Evolutionary conservation across 35 echinoderm and acorn worm species (phyloP).

Genomic region (Ophiothrix spiculata): DNA sequence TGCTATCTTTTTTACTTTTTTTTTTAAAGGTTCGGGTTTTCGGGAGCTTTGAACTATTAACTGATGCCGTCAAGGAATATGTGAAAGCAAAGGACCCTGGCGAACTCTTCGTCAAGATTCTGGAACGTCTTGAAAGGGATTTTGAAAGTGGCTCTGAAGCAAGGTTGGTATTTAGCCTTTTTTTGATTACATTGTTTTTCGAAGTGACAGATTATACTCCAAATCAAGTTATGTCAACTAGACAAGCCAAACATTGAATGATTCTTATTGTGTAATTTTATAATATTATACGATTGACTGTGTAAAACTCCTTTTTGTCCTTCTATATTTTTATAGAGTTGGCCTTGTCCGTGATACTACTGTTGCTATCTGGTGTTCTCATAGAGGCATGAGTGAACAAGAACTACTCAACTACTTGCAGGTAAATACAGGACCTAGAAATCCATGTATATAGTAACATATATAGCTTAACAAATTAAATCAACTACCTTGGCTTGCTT

Average conservation of each 20-base stretch:
- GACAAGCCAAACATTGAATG: too few species aligned
- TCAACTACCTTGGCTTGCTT: too few species aligned
- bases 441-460: too few species aligned
- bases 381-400: conserved; percentile 75
- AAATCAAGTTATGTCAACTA: too few species aligned
- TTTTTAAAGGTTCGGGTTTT: conserved; percentile 70
- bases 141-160: conserved; percentile 62
- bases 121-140: conserved; percentile 72
- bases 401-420: conserved; percentile 57
- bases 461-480: too few species aligned
- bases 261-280: too few species aligned
- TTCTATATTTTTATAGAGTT: conserved; percentile 44
- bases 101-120: conserved; percentile 84
- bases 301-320: too few species aligned
- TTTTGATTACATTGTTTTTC: too few species aligned
- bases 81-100: conserved; percentile 60
- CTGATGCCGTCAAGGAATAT: conserved; percentile 66
- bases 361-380: conserved; percentile 73
- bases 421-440: too few species aligned
- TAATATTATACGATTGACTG: too few species aligned
- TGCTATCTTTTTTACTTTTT: too few species aligned
- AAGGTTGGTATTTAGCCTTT: conserved; percentile 59
- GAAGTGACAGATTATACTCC: too few species aligned
- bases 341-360: conserved; percentile 73
- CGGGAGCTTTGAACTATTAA: conserved; percentile 73